Conservation (phyloP, 2,888 invertebrate genomes). For the Agriopis aurantiaria region DNA sequence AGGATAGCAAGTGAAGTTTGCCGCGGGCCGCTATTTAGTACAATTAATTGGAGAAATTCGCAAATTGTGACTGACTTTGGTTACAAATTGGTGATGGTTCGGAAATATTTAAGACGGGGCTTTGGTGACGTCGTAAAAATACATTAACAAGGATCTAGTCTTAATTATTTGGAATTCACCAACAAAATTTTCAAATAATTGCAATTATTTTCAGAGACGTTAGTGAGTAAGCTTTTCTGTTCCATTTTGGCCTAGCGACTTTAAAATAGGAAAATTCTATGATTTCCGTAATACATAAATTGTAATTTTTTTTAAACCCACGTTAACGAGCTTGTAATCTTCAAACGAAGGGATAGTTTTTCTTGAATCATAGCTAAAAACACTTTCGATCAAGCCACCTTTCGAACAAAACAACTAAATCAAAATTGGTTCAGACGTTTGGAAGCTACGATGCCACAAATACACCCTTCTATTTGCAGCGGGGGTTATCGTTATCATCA, state of each 20-base stretch:
- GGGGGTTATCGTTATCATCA: no score
- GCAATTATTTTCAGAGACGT: background rate
- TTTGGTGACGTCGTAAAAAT: slow-evolving; percentile 19
- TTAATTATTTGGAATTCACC: slow-evolving; percentile 2
- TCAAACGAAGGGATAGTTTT: no score
- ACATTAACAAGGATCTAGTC: slow-evolving; percentile 10
- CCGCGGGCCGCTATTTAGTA: background rate
- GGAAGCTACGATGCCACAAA: no score
- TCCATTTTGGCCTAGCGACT: background rate
- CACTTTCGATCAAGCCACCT: no score
- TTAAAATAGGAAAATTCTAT: no score
- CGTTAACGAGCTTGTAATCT: no score
- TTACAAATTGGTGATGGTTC: slow-evolving; percentile 33
- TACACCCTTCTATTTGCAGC: no score
- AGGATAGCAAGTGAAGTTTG: background rate
- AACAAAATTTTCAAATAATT: slow-evolving; percentile 4
- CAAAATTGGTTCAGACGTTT: no score
- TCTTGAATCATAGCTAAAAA: no score
- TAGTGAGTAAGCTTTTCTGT: background rate
- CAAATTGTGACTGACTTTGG: slow-evolving; percentile 33
- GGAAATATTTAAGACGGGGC: slow-evolving; percentile 19
- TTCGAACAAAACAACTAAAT: no score
- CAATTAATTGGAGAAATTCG: slow-evolving; percentile 35
- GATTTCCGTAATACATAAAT: no score
- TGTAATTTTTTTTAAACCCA: no score